Evolutionary conservation across 2,797 vertebrate genomes (phyloP).

Genomic region (Tamandua tetradactyla): DNA sequence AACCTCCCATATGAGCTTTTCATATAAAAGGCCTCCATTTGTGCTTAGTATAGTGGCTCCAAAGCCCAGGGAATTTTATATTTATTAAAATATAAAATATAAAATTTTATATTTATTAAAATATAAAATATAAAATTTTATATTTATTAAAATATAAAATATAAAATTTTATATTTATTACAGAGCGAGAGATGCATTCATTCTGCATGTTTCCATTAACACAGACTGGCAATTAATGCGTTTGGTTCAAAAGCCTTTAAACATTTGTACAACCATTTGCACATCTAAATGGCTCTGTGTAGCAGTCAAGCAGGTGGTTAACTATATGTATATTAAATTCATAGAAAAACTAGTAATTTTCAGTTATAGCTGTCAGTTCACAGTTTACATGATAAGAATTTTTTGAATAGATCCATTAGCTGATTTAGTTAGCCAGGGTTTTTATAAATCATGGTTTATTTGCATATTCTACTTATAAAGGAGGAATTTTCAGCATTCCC

Average conservation of each 20-base stretch:
- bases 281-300: constrained; percentile 74
- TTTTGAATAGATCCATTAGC: constrained; percentile 80
- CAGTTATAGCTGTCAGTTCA: constrained; percentile 79
- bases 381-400: constrained; percentile 79
- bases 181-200: constrained; percentile 43
- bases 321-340: constrained; percentile 82
- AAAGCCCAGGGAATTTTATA: constrained; percentile 65
- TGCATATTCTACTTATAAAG: constrained; percentile 71
- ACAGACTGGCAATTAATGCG: constrained; percentile 79
- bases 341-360: constrained; percentile 82
- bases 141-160: too few relatives aligned
- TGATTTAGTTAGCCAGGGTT: constrained; percentile 73
- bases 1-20: background rate
- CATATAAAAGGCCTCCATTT: background rate
- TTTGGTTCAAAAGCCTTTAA: constrained; percentile 80
- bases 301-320: constrained; percentile 82
- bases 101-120: too few relatives aligned
- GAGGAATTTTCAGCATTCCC: constrained; percentile 69
- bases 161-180: too few relatives aligned
- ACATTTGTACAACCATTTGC: constrained; percentile 79
- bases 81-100: too few relatives aligned
- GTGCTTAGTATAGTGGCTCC: background rate
- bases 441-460: constrained; percentile 82
- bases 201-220: constrained; percentile 75
- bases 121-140: too few relatives aligned